Percentiles rank a stretch among this genome's conserved stretches.
Conservation (phyloP, 2,113 vertebrate genomes). For the Prunella himalayana region DNA sequence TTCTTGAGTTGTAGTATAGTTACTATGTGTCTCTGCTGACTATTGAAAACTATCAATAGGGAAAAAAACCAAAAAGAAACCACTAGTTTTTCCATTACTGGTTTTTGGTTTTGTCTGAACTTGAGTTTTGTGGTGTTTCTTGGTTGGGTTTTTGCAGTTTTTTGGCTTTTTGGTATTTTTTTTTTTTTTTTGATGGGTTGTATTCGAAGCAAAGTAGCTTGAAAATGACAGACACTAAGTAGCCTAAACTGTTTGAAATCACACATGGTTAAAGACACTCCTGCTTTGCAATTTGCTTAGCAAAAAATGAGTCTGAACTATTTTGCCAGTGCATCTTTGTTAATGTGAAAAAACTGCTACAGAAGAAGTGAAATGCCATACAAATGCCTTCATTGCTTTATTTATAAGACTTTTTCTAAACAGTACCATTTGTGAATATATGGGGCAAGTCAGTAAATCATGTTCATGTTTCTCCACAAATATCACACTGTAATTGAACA, state of each 20-base stretch:
- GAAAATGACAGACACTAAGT: neutral
- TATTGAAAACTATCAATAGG: neutral
- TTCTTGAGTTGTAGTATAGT: neutral
- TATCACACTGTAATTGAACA: neutral
- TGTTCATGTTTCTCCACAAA: neutral
- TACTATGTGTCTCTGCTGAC: neutral
- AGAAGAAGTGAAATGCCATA: neutral
- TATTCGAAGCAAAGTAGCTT: neutral
- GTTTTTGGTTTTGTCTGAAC: neutral
- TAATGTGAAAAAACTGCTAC: neutral
- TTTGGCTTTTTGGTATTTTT: neutral
- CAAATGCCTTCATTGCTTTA: neutral
- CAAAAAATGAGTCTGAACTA: neutral
- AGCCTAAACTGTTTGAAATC: neutral
- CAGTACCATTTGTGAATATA: neutral
- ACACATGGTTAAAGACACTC: neutral
- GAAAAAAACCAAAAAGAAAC: neutral
- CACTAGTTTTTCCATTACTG: neutral
- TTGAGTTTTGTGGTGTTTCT: neutral
- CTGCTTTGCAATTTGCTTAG: neutral
- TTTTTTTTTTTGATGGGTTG: neutral
- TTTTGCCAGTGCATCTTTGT: neutral
- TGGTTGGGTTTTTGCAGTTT: too few relatives aligned
- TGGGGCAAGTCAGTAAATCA: neutral
- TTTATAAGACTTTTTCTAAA: neutral